phyloP scores from a whole-genome alignment of 37 sponge, comb jelly and placozoan genomes.

The Cladorhizidae sp. region DNA sequence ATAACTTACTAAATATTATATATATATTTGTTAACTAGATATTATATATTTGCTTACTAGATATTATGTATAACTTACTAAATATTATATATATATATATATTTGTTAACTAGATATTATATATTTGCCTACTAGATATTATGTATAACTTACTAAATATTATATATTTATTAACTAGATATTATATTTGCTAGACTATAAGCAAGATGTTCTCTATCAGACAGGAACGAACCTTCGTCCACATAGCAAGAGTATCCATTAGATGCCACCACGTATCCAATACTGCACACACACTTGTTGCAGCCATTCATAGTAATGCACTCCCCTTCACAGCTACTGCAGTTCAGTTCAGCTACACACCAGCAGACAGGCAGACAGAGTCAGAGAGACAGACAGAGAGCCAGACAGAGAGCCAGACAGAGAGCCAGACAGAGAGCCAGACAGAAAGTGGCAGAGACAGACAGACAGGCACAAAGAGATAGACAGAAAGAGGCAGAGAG shows the following conservation, averaged over 20 bases:
- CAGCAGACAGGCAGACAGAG: no score
- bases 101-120: background rate
- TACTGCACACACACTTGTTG: background rate
- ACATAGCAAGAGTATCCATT: background rate
- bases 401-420: no score
- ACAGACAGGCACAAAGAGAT: no score
- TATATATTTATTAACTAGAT: slow-evolving; percentile 4
- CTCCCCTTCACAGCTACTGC: background rate
- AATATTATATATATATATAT: background rate
- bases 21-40: background rate
- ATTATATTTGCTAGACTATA: no score
- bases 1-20: background rate
- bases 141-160: background rate
- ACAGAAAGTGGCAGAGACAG: no score
- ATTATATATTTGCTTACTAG: no score
- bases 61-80: background rate
- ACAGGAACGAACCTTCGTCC: background rate
- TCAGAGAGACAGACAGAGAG: no score
- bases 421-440: no score
- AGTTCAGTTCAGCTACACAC: background rate
- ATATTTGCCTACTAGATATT: no score
- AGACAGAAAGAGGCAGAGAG: no score
- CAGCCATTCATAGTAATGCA: background rate
- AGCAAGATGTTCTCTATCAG: no score
- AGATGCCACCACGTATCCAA: background rate